Evolutionary conservation across 2,113 vertebrate genomes (phyloP).

Genomic region (Piaya cayana): DNA sequence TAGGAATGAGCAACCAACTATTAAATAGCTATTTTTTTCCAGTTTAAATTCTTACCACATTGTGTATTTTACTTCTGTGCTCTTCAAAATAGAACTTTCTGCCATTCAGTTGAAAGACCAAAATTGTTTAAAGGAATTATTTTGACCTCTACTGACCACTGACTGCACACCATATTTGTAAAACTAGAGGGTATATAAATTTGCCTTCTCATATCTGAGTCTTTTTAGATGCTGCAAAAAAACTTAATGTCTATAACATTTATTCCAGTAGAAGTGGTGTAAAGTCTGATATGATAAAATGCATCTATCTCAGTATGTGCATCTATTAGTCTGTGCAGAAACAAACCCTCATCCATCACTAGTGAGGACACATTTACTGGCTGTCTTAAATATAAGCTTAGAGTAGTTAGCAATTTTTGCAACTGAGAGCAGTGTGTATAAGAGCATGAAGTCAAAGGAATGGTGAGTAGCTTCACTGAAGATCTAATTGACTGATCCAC

Average conservation of each 20-base stretch:
- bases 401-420: not conserved
- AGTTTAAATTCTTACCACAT: not conserved
- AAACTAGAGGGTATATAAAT: not conserved
- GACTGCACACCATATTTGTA: not conserved
- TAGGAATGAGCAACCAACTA: not conserved
- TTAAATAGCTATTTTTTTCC: not conserved
- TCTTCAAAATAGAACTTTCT: not conserved
- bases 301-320: not conserved
- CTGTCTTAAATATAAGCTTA: not conserved
- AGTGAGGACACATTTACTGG: not conserved
- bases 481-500: not conserved
- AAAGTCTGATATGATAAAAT: constrained; percentile 1
- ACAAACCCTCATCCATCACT: not conserved
- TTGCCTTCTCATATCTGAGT: not conserved
- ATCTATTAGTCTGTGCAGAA: not conserved
- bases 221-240: constrained; percentile 37
- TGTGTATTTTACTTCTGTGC: not conserved
- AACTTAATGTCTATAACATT: constrained; percentile 20
- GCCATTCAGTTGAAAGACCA: not conserved
- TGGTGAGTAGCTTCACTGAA: not conserved
- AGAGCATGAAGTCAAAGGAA: not conserved
- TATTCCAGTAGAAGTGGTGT: not conserved
- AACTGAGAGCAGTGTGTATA: not conserved
- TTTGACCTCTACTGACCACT: not conserved
- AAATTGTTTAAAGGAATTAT: not conserved